Evolutionary conservation across 2,888 invertebrate species (phyloP), one percentile per base, ranked within the genome.

Genomic region (Xestia rhomboidea): DNA sequence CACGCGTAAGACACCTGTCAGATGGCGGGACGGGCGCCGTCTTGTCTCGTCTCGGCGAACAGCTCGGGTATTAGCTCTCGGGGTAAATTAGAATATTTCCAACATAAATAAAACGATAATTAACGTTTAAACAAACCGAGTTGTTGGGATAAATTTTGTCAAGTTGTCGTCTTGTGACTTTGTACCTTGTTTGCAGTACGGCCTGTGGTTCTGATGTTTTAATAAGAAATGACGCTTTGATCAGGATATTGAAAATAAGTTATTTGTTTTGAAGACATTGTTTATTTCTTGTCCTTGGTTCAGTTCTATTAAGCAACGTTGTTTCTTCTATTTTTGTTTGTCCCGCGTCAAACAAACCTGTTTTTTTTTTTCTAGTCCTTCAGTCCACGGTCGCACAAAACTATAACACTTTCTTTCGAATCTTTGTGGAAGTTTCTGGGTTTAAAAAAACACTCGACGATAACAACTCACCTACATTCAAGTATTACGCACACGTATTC

Each of bases 1-100:
- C 93, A 90, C 94, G 93, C 93, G 93, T 94, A 92, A 93, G 94
- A 93, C 95, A 95, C 95, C 95, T 95, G 95, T 95, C 96, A 96
- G 92, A 93, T 90, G 90, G 88, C 88, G 89, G 88, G 93, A 93
- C 93, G 88, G 92, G 92, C 90, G 92, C 91, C 93, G 93, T 92
- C 93, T 93, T 92, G 93, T 92, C 92, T 93, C 92, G 91, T 93
- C 93, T 91, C 88, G 87, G 83, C 88, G 90, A 91, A 89, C 89
- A 88, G 87, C 91, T 86, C 88, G 89, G 93, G 93, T 93, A 94
- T 94, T 93, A 93, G 92, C 93, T 92, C 87, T 87, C 77, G 75
- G 91, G 91, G 92, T 93, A 93, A 95, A 94, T 95, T 94, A 93
- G 93, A 95, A 95, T 95, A 94, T 94, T 94, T 92, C 91, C 89